A percentile compares a stretch with the other conserved stretches of the same genome.
Conservation (phyloP, 2,113 vertebrate species). For the Eolophus roseicapilla region DNA sequence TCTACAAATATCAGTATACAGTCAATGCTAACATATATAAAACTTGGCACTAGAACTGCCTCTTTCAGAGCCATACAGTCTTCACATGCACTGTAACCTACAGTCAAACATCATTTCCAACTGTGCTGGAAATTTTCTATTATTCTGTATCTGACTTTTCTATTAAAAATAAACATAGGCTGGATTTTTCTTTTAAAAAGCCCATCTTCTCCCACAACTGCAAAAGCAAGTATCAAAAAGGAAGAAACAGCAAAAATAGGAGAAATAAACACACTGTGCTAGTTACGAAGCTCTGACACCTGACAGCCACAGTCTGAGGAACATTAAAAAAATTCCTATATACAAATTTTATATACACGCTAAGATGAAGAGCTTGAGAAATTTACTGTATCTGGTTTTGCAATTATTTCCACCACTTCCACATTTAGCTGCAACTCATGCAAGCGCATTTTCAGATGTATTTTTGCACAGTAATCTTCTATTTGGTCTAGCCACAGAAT, state of each 20-base stretch:
- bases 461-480: constrained; percentile 51
- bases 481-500: constrained; percentile 28
- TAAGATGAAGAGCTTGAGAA: constrained; percentile 55
- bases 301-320: constrained; percentile 15
- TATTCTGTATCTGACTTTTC: constrained; percentile 23
- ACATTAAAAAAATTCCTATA: constrained; percentile 47
- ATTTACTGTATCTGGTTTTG: constrained; percentile 25
- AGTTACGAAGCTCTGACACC: constrained; percentile 25
- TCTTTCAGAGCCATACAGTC: constrained; percentile 1
- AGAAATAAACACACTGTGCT: constrained; percentile 55
- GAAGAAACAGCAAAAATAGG: constrained; percentile 33
- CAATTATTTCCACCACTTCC: constrained; percentile 40
- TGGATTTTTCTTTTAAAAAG: constrained; percentile 33
- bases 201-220: neutral
- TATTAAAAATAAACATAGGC: constrained; percentile 55
- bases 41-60: constrained; percentile 46
- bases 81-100: constrained; percentile 30
- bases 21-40: neutral
- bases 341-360: constrained; percentile 63
- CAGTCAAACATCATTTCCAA: constrained; percentile 29
- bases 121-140: constrained; percentile 15
- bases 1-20: neutral
- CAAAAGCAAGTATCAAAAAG: constrained; percentile 56
- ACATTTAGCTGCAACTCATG: constrained; percentile 17
- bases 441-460: neutral